Base-by-base conservation (phyloP, 2,888 invertebrate genomes). In the Zele albiditarsus region DNA sequence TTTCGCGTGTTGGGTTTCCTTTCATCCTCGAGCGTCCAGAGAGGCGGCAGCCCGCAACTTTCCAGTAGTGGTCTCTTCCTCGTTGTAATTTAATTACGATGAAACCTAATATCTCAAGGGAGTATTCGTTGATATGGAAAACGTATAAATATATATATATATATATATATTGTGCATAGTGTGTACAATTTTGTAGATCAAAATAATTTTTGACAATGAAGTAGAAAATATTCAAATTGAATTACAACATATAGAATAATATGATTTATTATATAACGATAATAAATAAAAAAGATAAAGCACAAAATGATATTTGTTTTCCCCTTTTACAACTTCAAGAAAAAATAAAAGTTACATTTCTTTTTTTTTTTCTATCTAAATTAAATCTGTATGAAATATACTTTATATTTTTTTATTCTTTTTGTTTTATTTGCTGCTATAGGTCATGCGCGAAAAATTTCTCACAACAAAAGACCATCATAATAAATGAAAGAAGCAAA, bases 61-160 rank as follows among this genome's bases (percentile, higher is more conserved):
- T 83, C 81, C 82, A 79, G 79, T 76, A 68, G 79, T 23, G 53
- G 53, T 53, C 53, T 72, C 79, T 79, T 79, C 78, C 79, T 71
- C 79, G 78, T 80, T 82, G 83, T 84, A 84, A 84, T 84, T 82
- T 82, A 83, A 84, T 84, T 84, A 84, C 80, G 78, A 75, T 75
- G 78, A 79, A 82, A 83, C 78, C 80, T 84, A 83, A 84, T 82
- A 83, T 80, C 84, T 79, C 82, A 69, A 71, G 82, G 74, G 81
- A 80, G 20, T 20, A 78, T 67, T 67, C 66, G 33, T 49, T 67
- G 60, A 14, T 60, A 60, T 60, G 25, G 60, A 14, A 27, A 28
- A 60, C 25, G 25, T 23, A 58, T 23, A 58, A 28, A 60, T 14
- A 58, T 58, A 58, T 23, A 58, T 60, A 60, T 14, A 58, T 58